A percentile compares a stretch with the other conserved stretches of the same genome.
Conservation (phyloP, 2,113 vertebrate genomes). For the Centropus unirufus region DNA sequence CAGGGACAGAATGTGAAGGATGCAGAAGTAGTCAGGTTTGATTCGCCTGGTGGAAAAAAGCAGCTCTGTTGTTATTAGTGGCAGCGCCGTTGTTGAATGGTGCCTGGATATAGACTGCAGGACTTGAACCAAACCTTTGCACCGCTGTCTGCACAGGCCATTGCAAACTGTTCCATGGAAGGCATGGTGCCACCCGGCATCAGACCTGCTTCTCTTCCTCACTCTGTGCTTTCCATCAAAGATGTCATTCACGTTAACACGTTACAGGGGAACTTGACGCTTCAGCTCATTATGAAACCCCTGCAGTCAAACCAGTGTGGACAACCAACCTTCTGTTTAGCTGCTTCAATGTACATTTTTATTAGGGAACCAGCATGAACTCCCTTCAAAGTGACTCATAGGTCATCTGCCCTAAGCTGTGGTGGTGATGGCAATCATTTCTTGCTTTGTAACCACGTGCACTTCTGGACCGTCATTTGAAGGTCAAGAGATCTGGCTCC, state of each 20-base stretch:
- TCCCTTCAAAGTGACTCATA: constrained; percentile 22
- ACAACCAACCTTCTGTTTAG: neutral
- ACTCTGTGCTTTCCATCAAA: neutral
- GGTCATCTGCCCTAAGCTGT: neutral
- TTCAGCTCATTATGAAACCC: neutral
- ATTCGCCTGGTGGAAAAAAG: neutral
- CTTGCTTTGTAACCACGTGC: neutral
- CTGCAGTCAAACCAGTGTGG: neutral
- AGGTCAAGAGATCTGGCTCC: neutral
- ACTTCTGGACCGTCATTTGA: neutral
- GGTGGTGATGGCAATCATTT: neutral
- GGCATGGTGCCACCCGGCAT: neutral
- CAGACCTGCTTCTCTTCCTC: neutral
- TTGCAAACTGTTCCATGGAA: neutral
- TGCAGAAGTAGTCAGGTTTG: neutral
- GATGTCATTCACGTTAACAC: neutral
- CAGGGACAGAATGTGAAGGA: neutral
- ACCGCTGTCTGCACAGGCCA: neutral
- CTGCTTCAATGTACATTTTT: neutral
- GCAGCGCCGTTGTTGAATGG: neutral
- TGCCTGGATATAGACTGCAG: neutral
- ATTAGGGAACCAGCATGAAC: neutral
- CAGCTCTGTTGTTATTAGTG: neutral
- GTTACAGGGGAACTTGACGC: neutral
- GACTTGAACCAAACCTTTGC: neutral